Evolutionary conservation across 2,113 vertebrate species (phyloP).

Genomic region (Clarias gariepinus): DNA sequence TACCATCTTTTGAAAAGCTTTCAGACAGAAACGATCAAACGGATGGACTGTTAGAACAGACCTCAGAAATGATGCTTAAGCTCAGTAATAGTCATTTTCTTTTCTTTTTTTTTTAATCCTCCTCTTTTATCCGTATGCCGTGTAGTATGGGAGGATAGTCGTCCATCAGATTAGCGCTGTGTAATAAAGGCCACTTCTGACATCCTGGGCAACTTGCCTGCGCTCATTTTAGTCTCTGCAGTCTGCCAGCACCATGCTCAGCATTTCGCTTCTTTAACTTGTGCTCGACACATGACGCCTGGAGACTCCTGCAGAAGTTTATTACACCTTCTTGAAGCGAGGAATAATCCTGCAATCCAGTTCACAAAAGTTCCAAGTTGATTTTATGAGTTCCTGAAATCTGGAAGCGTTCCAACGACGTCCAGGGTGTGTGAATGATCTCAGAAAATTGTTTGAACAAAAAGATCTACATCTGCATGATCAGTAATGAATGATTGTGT

Average conservation of each 20-base stretch:
- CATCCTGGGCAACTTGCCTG: slow-evolving; percentile 28
- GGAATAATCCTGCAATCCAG: neutral
- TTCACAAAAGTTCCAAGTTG: neutral
- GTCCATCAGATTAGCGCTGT: neutral
- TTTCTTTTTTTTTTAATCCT: neutral
- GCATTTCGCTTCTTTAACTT: slow-evolving; percentile 42
- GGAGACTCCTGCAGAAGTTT: neutral
- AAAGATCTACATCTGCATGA: neutral
- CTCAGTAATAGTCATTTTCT: neutral
- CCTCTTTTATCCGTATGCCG: neutral
- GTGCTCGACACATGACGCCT: neutral
- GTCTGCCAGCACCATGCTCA: slow-evolving; percentile 29
- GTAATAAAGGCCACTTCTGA: slow-evolving; percentile 26
- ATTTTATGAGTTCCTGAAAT: neutral
- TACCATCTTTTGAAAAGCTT: neutral
- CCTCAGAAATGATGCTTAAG: neutral
- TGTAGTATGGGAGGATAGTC: neutral
- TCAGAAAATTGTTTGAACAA: neutral
- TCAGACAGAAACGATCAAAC: neutral
- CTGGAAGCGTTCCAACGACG: neutral
- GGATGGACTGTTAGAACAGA: neutral
- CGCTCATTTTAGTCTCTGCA: slow-evolving; percentile 12
- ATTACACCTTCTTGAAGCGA: neutral
- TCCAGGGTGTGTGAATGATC: neutral
- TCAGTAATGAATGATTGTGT: neutral